phyloP scores from a whole-genome alignment of 2,113 vertebrate species.

The Calypte anna region DNA sequence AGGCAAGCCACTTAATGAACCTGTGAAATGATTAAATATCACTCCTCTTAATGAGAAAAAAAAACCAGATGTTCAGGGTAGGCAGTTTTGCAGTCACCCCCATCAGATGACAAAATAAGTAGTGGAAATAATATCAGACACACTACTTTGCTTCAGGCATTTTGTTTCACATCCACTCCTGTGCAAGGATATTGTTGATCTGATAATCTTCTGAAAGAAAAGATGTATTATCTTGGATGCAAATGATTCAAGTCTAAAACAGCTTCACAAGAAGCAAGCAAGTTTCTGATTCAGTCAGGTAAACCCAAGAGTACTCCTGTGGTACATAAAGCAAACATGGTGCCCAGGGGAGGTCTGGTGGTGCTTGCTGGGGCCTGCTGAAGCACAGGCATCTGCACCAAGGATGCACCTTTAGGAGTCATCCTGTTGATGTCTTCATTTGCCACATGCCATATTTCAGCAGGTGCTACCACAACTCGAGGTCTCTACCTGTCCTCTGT shows the following conservation, averaged over 20 bases:
- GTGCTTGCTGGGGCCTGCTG: not conserved
- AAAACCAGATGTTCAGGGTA: not conserved
- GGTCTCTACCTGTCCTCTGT: not conserved
- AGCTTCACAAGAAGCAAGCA: not conserved
- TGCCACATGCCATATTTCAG: fast-evolving
- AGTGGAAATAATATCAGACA: not conserved
- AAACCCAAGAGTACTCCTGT: not conserved
- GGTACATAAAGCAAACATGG: not conserved
- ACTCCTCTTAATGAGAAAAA: not conserved
- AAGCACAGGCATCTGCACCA: not conserved
- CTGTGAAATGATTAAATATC: not conserved
- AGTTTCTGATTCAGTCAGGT: not conserved
- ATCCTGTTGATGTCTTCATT: not conserved
- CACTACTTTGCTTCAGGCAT: not conserved
- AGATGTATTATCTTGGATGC: not conserved
- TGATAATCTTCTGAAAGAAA: not conserved
- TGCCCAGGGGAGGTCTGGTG: not conserved
- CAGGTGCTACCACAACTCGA: not conserved
- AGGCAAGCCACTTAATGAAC: not conserved
- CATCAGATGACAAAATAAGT: not conserved
- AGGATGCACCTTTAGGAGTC: not conserved
- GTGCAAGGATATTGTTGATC: not conserved
- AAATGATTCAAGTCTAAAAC: not conserved
- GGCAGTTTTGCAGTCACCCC: not conserved
- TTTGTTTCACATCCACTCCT: not conserved